phyloP scores from a whole-genome alignment of 1,140 invertebrate species.

The Littorina saxatilis region DNA sequence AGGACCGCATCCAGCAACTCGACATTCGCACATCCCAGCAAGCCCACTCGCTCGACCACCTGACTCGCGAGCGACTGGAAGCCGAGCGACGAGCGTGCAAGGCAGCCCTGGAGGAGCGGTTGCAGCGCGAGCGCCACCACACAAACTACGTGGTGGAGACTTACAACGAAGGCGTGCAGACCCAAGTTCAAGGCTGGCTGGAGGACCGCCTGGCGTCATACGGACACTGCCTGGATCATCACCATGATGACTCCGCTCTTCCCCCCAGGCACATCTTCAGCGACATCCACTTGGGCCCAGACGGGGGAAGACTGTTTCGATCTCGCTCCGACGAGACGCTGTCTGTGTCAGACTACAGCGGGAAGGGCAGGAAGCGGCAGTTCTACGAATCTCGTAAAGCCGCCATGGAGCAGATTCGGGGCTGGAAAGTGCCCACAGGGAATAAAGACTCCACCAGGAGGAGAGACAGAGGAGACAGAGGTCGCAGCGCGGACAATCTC shows the following conservation, averaged over 20 bases:
- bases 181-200: constrained; percentile 66
- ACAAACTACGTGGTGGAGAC: constrained; percentile 43
- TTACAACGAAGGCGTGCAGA: constrained; percentile 50
- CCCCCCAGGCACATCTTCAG: constrained; percentile 65
- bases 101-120: constrained; percentile 51
- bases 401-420: constrained; percentile 69
- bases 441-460: neutral
- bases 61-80: constrained; percentile 61
- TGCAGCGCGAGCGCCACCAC: constrained; percentile 55
- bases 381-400: constrained; percentile 68
- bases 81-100: constrained; percentile 60
- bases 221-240: constrained; percentile 68
- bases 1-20: constrained; percentile 86
- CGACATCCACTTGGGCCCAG: constrained; percentile 61
- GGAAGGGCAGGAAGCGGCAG: constrained; percentile 64
- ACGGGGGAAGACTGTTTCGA: constrained; percentile 67
- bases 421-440: constrained; percentile 61
- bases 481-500: neutral
- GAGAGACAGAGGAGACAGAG: neutral
- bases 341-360: constrained; percentile 72
- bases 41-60: constrained; percentile 76
- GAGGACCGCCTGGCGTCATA: constrained; percentile 64
- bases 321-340: constrained; percentile 74
- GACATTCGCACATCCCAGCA: constrained; percentile 86
- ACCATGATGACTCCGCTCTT: constrained; percentile 71